Conservation (phyloP, 2,888 invertebrate species). For the Eristalinus aeneus region DNA sequence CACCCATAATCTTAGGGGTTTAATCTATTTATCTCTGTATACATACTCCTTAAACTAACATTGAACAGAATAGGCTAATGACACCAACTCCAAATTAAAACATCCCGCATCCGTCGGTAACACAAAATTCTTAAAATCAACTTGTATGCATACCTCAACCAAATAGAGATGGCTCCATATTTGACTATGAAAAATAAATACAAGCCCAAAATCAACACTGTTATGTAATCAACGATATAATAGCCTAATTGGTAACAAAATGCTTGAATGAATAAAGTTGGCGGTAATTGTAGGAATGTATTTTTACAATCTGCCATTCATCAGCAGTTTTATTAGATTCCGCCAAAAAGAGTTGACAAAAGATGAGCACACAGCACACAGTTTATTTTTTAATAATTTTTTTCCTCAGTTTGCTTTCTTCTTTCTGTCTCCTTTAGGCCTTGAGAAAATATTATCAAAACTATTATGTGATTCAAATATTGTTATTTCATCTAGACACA, state of each 20-base stretch:
- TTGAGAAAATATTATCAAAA: conserved; percentile 13
- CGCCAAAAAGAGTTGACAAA: conserved; percentile 10
- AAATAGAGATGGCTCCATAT: neutral
- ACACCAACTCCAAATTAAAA: neutral
- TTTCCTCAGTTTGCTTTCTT: neutral
- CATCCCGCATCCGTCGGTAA: neutral
- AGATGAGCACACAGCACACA: neutral
- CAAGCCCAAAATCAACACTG: neutral
- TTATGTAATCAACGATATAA: neutral
- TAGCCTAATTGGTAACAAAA: neutral
- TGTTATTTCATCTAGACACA: conserved; percentile 1
- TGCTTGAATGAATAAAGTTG: neutral
- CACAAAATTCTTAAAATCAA: neutral
- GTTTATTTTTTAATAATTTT: neutral
- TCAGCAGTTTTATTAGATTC: neutral
- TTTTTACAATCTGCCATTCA: conserved; percentile 24
- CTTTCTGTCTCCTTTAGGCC: neutral
- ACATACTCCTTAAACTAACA: neutral
- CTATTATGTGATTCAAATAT: neutral
- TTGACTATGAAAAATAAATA: neutral
- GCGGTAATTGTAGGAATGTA: neutral
- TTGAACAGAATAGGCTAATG: neutral
- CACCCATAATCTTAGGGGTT: neutral
- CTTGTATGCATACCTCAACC: neutral
- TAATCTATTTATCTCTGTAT: neutral